Base-by-base conservation (phyloP, 2,113 vertebrate species). In the Bucco capensis region DNA sequence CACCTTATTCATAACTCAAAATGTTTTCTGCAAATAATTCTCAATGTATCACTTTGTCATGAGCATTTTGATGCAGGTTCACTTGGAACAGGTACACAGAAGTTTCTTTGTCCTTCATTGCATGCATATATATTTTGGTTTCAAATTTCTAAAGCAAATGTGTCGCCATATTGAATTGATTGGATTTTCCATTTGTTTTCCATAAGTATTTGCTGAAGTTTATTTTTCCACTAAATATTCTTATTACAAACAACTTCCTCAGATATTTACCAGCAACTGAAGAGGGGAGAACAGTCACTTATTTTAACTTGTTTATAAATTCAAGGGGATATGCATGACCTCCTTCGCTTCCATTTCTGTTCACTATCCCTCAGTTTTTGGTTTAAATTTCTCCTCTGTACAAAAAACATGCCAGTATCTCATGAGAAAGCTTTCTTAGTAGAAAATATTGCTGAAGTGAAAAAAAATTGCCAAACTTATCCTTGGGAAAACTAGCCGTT, bases 191-290 rank as follows among this genome's bases (percentile, higher is more conserved):
- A 77, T 95, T 95, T 91, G 56, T 51, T 91, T 91, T 83, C 40
- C 25, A 22, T 50, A 51, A 64, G 44, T 40, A 64, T 44, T 94
- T 62, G 11, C 47, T 89, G 60, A 66, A 88, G 85, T 89, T 91
- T 86, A 62, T 86, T 95, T 88, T 92, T 60, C 51, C 69, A 83
- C 67, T 80, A 83, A 94, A 91, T 51, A 67, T 70, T 83, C 47
- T 40, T 60, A 47, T 47, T 64, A 25, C 35, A 92, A 93, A 84
- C 65, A 66, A 62, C 27, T 72, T 65, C 78, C 81, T 87, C 49
- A 46, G 73, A 75, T 84, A 82, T 84, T 93, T 92, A 92, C 49
- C 57, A 81, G 77, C 40, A 82, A 35, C n/a, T 47, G 17, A 44
- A 71, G 21, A 24, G 16, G 30, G 74, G 40, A 44, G n/a, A 93